Percentiles rank a stretch among this genome's conserved stretches.
Conservation (phyloP, 2,888 invertebrate genomes). For the Scrobipalpa costella region DNA sequence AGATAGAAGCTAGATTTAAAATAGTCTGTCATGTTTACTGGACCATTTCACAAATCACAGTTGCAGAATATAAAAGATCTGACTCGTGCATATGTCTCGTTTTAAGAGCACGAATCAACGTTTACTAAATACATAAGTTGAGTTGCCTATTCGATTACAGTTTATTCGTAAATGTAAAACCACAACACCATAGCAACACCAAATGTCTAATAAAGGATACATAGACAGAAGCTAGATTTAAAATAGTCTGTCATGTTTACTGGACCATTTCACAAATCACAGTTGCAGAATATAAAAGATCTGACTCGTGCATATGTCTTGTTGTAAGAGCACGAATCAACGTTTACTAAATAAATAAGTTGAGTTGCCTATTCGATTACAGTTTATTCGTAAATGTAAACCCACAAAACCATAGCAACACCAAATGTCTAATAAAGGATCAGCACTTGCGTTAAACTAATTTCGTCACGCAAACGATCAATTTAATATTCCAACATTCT, state of each 20-base stretch:
- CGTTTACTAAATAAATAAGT: too few species aligned
- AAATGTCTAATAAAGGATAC: background rate
- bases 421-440: background rate
- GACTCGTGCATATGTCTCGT: too few species aligned
- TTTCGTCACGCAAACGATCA: background rate
- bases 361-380: too few species aligned
- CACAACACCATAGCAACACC: background rate
- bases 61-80: too few species aligned
- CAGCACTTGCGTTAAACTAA: background rate
- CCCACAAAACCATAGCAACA: background rate
- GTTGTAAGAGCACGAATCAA: too few species aligned
- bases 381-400: background rate
- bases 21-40: background rate
- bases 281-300: too few species aligned
- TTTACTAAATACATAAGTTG: too few species aligned
- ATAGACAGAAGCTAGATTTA: background rate
- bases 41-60: background rate
- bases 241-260: background rate
- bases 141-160: too few species aligned
- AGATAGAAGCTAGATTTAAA: background rate
- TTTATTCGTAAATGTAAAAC: background rate
- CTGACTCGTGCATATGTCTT: too few species aligned
- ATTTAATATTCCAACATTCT: conserved; percentile 1
- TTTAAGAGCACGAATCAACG: too few species aligned
- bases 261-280: background rate